Conservation (phyloP, 2,797 vertebrate species). For the Channallabes apus region DNA sequence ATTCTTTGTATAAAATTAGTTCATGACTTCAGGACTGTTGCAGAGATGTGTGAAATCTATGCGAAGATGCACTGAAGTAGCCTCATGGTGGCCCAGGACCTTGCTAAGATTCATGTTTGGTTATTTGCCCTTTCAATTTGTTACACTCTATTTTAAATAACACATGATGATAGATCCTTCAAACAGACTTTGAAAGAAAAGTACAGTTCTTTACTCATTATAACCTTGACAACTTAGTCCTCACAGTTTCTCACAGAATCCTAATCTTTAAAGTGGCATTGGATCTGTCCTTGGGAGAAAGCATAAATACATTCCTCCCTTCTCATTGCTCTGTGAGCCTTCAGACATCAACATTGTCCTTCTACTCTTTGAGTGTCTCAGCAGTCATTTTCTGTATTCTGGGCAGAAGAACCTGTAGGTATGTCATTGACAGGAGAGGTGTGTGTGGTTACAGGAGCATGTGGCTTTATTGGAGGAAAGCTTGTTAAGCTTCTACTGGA, state of each 20-base stretch:
- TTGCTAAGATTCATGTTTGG: background rate
- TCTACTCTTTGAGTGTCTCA: no score
- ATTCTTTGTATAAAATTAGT: background rate
- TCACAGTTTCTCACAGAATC: conserved; percentile 25
- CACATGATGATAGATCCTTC: background rate
- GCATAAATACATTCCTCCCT: conserved; percentile 48
- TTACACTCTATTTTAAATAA: background rate
- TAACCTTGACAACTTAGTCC: conserved; percentile 43
- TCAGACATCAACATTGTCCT: conserved; percentile 32
- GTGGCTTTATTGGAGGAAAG: conserved; percentile 86
- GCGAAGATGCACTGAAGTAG: background rate
- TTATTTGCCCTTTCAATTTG: background rate
- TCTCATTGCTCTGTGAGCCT: conserved; percentile 27
- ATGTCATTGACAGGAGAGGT: conserved; percentile 79
- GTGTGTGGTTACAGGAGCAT: conserved; percentile 89
- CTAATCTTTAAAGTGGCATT: conserved; percentile 24
- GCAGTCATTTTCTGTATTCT: background rate
- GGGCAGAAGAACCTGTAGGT: background rate
- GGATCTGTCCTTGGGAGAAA: conserved; percentile 57
- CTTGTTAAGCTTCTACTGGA: conserved; percentile 81
- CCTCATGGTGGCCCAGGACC: background rate
- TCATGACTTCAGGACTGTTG: background rate
- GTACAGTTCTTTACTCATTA: background rate
- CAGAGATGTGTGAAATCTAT: background rate
- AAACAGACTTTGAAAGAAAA: background rate